phyloP scores from a whole-genome alignment of 2,888 invertebrate genomes.

The Laothoe populi region DNA sequence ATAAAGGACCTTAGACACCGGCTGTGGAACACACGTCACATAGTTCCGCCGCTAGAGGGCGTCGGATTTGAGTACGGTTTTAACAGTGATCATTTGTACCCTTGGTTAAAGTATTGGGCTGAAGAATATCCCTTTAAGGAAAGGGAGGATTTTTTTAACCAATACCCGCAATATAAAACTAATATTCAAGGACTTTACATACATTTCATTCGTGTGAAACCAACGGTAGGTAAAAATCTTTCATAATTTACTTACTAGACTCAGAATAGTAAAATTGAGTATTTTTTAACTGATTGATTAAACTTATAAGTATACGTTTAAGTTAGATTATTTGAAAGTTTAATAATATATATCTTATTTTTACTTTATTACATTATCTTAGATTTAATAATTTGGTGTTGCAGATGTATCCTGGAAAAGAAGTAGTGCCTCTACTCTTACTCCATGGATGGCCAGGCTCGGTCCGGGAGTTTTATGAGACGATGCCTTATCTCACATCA shows the following conservation, averaged over 20 bases:
- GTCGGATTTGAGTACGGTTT: constrained; percentile 93
- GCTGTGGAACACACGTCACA: constrained; percentile 53
- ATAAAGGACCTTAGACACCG: constrained; percentile 61
- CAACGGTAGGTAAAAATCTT: constrained; percentile 44
- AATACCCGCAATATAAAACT: constrained; percentile 90
- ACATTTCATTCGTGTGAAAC: constrained; percentile 87
- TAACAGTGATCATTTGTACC: constrained; percentile 86
- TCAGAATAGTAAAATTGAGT: too few species aligned
- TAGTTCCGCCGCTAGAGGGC: constrained; percentile 87
- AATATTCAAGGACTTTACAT: constrained; percentile 89
- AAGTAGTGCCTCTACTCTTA: constrained; percentile 73
- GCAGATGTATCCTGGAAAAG: constrained; percentile 49
- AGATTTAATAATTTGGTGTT: not conserved
- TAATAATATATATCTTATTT: too few species aligned
- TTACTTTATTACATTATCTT: too few species aligned
- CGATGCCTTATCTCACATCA: constrained; percentile 36
- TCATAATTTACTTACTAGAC: too few species aligned
- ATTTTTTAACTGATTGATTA: too few species aligned
- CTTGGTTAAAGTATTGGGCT: constrained; percentile 90
- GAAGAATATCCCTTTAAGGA: constrained; percentile 86
- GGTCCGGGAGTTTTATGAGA: constrained; percentile 87
- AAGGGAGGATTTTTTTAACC: constrained; percentile 88
- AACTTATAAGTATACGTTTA: too few species aligned
- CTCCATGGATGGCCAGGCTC: constrained; percentile 92
- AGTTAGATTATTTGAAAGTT: too few species aligned